Evolutionary conservation across 2,113 vertebrate genomes (phyloP).

Genomic region (Caranx melampygus): DNA sequence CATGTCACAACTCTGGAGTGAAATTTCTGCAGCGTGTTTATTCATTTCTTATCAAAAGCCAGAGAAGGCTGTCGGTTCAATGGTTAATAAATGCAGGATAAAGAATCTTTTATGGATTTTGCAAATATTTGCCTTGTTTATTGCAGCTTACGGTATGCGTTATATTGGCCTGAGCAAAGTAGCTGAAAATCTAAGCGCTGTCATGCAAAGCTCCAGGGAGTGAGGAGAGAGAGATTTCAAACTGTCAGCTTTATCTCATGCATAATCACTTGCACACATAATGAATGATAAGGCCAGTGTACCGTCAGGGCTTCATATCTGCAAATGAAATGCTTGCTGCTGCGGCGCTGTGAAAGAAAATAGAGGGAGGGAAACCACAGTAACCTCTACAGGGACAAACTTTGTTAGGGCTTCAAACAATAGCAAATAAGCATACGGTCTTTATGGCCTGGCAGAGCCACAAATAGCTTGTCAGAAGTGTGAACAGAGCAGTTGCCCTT

Average conservation of each 20-base stretch:
- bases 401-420: slow-evolving; percentile 59
- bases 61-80: not conserved
- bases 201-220: slow-evolving; percentile 30
- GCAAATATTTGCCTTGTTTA: slow-evolving; percentile 50
- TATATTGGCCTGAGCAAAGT: slow-evolving; percentile 28
- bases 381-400: slow-evolving; percentile 36
- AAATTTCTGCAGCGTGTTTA: slow-evolving; percentile 28
- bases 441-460: slow-evolving; percentile 53
- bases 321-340: slow-evolving; percentile 41
- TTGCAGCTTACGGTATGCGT: not conserved
- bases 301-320: slow-evolving; percentile 19
- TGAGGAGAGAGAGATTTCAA: slow-evolving; percentile 41
- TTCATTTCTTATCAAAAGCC: slow-evolving; percentile 26
- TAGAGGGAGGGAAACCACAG: slow-evolving; percentile 32
- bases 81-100: slow-evolving; percentile 21
- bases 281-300: slow-evolving; percentile 37
- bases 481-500: slow-evolving; percentile 67
- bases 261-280: slow-evolving; percentile 62
- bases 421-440: slow-evolving; percentile 51
- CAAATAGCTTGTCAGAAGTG: slow-evolving; percentile 61
- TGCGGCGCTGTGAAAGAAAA: slow-evolving; percentile 15
- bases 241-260: slow-evolving; percentile 53
- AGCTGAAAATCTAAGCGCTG: slow-evolving; percentile 13
- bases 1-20: slow-evolving; percentile 15
- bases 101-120: not conserved